These are phyloP conservation scores for Meiosimyza platycephala DNA, from an alignment of 2,888 invertebrate species.

Conservation along the genomic window DNA sequence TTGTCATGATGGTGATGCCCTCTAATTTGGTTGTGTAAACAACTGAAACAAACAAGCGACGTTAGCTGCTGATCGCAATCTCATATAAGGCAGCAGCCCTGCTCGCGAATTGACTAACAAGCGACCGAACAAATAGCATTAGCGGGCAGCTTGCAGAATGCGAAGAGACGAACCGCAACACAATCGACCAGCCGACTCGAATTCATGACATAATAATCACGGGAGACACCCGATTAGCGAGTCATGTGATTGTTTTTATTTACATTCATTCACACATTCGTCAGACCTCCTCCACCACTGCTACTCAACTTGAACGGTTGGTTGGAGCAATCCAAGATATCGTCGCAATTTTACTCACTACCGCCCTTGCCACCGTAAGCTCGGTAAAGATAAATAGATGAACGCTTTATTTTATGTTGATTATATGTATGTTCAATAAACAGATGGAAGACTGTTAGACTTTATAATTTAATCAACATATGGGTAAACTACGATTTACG, in stretches of 20 bases:
- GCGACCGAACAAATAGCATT: not conserved
- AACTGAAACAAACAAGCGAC: conserved; percentile 1
- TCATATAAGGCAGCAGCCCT: not conserved
- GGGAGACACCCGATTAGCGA: conserved; percentile 65
- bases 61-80: too few relatives aligned
- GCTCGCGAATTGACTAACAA: not conserved
- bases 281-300: not conserved
- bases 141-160: conserved; percentile 40
- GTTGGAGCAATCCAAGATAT: too few relatives aligned
- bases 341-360: too few relatives aligned
- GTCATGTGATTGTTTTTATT: conserved; percentile 66
- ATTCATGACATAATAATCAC: conserved; percentile 66
- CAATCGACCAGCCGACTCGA: conserved; percentile 48
- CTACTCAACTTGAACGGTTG: too few relatives aligned
- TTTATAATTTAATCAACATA: too few relatives aligned
- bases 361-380: too few relatives aligned
- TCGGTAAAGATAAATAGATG: too few relatives aligned
- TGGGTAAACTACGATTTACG: too few relatives aligned
- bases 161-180: conserved; percentile 19
- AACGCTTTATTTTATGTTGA: too few relatives aligned
- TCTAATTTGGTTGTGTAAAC: conserved; percentile 4
- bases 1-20: not conserved
- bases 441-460: too few relatives aligned
- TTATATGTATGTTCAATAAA: too few relatives aligned
- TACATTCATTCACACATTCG: conserved; percentile 50